Evolutionary conservation across 2,888 invertebrate species (phyloP).

Genomic region (Blastobasis lacticolella): DNA sequence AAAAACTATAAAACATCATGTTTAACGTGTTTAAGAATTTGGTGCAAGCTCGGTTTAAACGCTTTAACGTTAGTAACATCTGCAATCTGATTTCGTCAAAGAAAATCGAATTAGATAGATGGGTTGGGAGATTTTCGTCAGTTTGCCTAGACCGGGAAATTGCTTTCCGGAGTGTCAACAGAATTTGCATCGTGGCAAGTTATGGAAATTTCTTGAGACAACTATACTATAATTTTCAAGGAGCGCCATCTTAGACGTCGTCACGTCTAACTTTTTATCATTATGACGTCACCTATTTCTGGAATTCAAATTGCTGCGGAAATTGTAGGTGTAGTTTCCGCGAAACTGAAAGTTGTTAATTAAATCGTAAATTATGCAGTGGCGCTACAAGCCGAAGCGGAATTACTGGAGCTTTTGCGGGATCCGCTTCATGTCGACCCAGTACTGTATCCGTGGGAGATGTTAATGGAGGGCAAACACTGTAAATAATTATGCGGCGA

Average conservation of each 20-base stretch:
- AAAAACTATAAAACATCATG: too few relatives aligned
- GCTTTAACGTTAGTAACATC: too few relatives aligned
- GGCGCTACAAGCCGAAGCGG: slow-evolving; percentile 14
- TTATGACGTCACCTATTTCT: too few relatives aligned
- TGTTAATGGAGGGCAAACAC: slow-evolving; percentile 41
- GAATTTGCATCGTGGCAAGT: slow-evolving; percentile 32
- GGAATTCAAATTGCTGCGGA: too few relatives aligned
- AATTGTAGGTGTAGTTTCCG: background rate
- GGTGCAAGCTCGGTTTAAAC: too few relatives aligned
- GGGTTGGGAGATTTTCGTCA: background rate
- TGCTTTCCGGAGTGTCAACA: slow-evolving; percentile 44
- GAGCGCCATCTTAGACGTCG: too few relatives aligned
- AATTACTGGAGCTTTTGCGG: slow-evolving; percentile 22
- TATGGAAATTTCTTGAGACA: background rate
- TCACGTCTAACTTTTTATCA: too few relatives aligned
- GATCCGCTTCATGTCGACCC: slow-evolving; percentile 21
- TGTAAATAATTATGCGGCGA: slow-evolving; percentile 42
- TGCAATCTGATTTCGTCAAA: too few relatives aligned
- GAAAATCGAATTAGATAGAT: background rate
- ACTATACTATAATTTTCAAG: too few relatives aligned
- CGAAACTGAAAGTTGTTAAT: slow-evolving; percentile 14
- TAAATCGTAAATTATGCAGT: slow-evolving; percentile 25
- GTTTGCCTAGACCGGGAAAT: slow-evolving; percentile 24
- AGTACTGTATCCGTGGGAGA: slow-evolving; percentile 13
- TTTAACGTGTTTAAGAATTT: too few relatives aligned